Evolutionary conservation across 2,888 invertebrate species (phyloP), one percentile per base, ranked within the genome.

Genomic region (Ormyrus nitidulus): DNA sequence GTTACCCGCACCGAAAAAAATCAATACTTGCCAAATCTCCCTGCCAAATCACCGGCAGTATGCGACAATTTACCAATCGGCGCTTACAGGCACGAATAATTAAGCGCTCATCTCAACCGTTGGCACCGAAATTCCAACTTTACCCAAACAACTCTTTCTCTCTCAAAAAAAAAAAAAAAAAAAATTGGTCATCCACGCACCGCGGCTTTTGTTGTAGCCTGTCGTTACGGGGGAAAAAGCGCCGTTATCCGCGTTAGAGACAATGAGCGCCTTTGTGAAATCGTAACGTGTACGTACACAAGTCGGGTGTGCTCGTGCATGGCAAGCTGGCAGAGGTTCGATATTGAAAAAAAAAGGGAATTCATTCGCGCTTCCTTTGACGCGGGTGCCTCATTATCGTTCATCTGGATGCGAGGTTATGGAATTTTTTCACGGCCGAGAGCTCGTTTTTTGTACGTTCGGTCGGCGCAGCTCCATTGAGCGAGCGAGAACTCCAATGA

Each of bases 241-340:
- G 46, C 58, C 64, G 56, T 64, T 64, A 77, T 11, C 19, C 56
- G 54, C 46, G 72, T 62, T 54, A 59, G 69, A 69, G 54, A 77
- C 69, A 77, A 77, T 65, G 71, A 77, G 71, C 44, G 62, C 64
- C 70, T 70, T 77, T 76, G 69, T 77, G 64, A 44, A 64, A 68
- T 68, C 75, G 62, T 51, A 72, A 53, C 53, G 34, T 34, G 19
- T 11, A n/a, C 58, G 44, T 13, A 49, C n/a, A 46, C n/a, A 13
- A 49, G 6, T 7, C 46, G 5, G 34, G 62, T 10, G 6, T 13
- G 70, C n/a, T n/a, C 11, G 44, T 46, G 58, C 44, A n/a, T 11
- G 53, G 34, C 58, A 51, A 66, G 71, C 77, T 59, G 65, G 53
- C 51, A 51, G 61, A 19, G 62, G 62, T n/a, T 64, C 56, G 64